Percentiles rank a stretch among this genome's conserved stretches.
phyloP scores from a whole-genome alignment of 2,797 vertebrate species.

The Sebastes ruberrimus region DNA sequence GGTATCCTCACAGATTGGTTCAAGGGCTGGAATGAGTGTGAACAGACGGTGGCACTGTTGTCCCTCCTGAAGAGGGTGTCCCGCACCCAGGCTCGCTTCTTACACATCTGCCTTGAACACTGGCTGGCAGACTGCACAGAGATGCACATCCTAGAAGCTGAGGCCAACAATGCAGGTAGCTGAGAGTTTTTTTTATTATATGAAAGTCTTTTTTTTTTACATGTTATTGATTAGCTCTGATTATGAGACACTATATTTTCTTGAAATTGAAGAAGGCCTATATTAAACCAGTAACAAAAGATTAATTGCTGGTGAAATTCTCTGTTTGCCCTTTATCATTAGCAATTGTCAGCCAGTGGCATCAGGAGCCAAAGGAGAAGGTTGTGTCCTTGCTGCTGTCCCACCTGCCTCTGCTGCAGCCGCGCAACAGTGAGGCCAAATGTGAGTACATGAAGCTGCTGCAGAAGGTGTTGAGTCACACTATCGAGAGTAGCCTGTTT shows the following conservation, averaged over 20 bases:
- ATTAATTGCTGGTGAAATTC: neutral
- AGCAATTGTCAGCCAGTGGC: slow-evolving; percentile 95
- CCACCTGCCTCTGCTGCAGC: slow-evolving; percentile 93
- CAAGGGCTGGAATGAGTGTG: slow-evolving; percentile 98
- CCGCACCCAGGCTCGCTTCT: slow-evolving; percentile 94
- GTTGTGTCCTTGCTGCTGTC: slow-evolving; percentile 92
- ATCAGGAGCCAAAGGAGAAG: slow-evolving; percentile 94
- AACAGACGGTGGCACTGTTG: slow-evolving; percentile 96
- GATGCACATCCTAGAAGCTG: slow-evolving; percentile 93
- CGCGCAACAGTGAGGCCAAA: slow-evolving; percentile 93
- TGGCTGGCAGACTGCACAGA: slow-evolving; percentile 95
- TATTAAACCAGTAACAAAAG: neutral
- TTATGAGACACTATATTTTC: neutral
- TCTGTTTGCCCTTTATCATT: slow-evolving; percentile 19
- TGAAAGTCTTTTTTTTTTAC: neutral
- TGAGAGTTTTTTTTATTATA: neutral
- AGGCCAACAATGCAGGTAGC: slow-evolving; percentile 95
- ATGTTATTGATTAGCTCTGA: neutral
- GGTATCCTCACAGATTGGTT: slow-evolving; percentile 97
- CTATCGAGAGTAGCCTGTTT: slow-evolving; percentile 94
- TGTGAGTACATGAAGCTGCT: slow-evolving; percentile 96
- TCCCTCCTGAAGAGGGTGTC: slow-evolving; percentile 94
- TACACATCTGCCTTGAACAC: slow-evolving; percentile 97
- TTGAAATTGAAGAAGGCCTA: neutral
- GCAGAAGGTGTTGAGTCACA: slow-evolving; percentile 93